Evolutionary conservation across 2,888 invertebrate species (phyloP).

Genomic region (Lasius fuliginosus): DNA sequence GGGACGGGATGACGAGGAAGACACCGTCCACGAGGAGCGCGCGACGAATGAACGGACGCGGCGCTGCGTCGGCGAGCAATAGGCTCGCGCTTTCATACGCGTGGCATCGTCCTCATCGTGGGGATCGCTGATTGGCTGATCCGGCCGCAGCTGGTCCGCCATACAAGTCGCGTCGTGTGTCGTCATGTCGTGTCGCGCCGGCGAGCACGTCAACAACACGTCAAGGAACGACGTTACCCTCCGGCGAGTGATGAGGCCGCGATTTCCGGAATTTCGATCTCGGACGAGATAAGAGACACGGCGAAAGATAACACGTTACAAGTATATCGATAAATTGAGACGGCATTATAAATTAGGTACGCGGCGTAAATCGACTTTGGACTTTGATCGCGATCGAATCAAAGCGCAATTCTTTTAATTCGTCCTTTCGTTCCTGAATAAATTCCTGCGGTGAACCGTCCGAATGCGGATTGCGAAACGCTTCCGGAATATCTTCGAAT

Average conservation of each 20-base stretch:
- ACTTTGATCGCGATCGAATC: too few relatives aligned
- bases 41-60: slow-evolving; percentile 74
- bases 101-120: slow-evolving; percentile 91
- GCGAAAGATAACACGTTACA: not conserved
- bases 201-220: not conserved
- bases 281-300: not conserved
- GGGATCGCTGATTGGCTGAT: slow-evolving; percentile 89
- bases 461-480: too few relatives aligned
- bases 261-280: not conserved
- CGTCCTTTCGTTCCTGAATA: too few relatives aligned
- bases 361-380: too few relatives aligned
- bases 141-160: slow-evolving; percentile 3
- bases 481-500: not conserved
- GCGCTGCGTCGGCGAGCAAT: slow-evolving; percentile 61
- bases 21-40: slow-evolving; percentile 70
- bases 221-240: not conserved
- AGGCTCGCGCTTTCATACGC: slow-evolving; percentile 82
- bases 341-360: not conserved
- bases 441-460: not conserved
- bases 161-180: not conserved
- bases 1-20: slow-evolving; percentile 22
- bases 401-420: too few relatives aligned
- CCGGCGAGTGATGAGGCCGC: not conserved
- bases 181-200: not conserved
- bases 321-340: not conserved